Evolutionary conservation across 1,140 invertebrate species (phyloP).

Genomic region (Lithobius niger): DNA sequence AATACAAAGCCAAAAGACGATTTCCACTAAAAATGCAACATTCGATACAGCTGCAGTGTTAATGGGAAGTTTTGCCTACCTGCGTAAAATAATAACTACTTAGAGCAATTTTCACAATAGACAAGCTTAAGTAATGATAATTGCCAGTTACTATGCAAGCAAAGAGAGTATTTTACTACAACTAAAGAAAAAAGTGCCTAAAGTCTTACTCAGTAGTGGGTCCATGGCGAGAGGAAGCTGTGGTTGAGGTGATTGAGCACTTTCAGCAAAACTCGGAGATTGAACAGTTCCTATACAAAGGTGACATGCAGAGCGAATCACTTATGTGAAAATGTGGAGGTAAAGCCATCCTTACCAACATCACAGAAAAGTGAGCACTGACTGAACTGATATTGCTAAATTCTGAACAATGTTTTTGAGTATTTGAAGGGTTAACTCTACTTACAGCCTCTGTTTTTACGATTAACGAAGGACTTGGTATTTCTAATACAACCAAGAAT

Average conservation of each 20-base stretch:
- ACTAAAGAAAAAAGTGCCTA: background rate
- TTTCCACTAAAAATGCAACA: too few species aligned
- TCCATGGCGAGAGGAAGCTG: conserved; percentile 92
- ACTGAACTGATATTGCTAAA: background rate
- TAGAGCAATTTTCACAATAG: too few species aligned
- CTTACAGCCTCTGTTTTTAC: too few species aligned
- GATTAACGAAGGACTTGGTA: too few species aligned
- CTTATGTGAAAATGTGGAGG: too few species aligned
- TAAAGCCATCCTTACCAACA: too few species aligned
- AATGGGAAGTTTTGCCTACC: too few species aligned
- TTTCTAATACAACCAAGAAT: conserved; percentile 9
- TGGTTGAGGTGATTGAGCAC: conserved; percentile 44
- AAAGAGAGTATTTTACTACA: background rate
- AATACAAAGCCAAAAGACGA: too few species aligned
- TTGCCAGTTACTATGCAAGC: background rate
- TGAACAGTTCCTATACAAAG: conserved; percentile 50
- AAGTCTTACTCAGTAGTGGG: conserved; percentile 68
- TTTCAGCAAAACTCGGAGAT: conserved; percentile 65
- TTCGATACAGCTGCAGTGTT: too few species aligned
- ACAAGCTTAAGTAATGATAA: too few species aligned
- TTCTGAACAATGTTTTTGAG: background rate
- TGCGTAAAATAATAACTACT: too few species aligned
- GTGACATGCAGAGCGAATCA: conserved; percentile 20
- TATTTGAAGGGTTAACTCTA: too few species aligned
- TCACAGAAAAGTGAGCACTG: background rate